Base-by-base conservation (phyloP, 2,113 vertebrate species). In the Alethe castanea region DNA sequence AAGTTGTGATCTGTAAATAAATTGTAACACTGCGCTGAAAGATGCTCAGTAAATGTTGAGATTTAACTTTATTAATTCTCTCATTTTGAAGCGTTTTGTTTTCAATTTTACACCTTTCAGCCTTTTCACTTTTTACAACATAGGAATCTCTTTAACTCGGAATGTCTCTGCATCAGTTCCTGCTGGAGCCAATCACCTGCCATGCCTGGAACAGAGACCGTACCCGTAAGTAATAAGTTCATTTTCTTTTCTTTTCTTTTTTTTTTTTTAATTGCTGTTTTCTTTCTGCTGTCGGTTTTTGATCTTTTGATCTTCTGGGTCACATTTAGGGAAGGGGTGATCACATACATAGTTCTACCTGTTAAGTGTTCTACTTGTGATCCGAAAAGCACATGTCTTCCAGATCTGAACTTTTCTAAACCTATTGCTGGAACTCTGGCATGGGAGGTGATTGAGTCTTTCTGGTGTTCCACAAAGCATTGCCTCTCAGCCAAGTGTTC, bases 101-200 rank as follows among this genome's bases (percentile, higher is more conserved):
- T 88, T 81, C n/a, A 9, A 28, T 95, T 48, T 96, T 94, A 25
- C 67, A 52, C 52, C 45, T 97, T 97, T 84, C 95, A 97, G 97
- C 91, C 88, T 97, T 92, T 70, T 92, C 57, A 72, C 69, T 88
- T 94, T 95, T 95, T 94, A 65, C 87, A 88, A 94, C 93, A 67
- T 77, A 97, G 97, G 93, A 97, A 95, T 86, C 90, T 35, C 72
- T 78, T 19, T 56, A 56, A 50, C 90, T 98, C 98, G 98, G 97
- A 96, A 99, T 99, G 99, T 99, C 99, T 95, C 99, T 99, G 61
- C 99, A 99, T 93, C 99, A 99, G 97, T 99, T 99, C 97, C 98
- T 99, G 94, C 91, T 99, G 97, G 99, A 99, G 94, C 99, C 99
- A 94, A 99, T 99, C 97, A 99, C 99, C 97, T 99, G 99, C 97